Evolutionary conservation across 1,140 invertebrate species (phyloP), one percentile per base, ranked within the genome.

Genomic region (Drosophila lacteicornis): DNA sequence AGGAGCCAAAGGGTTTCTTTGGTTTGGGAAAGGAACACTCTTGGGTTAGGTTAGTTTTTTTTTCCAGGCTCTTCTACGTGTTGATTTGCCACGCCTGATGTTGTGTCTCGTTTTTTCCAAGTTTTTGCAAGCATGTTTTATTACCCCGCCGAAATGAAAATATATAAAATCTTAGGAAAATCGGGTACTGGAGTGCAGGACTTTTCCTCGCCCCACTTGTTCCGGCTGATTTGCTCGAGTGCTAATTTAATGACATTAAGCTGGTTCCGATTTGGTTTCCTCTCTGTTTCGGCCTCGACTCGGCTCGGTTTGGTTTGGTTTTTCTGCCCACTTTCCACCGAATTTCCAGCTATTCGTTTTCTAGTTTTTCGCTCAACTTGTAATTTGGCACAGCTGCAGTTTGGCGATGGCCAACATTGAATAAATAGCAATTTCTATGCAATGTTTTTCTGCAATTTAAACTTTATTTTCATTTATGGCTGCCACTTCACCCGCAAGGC

Each of bases 401-500:
- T 61, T 42, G 62, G 50, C 68, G 56, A 70, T 80, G 62, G 69
- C 71, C 65, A 62, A 66, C 75, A 81, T 84, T 86, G 76, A 83
- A 80, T 88, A 86, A 86, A 88, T 77, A 88, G 76, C 70, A 79
- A 86, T 82, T 82, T 82, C 66, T 74, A 82, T 79, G 75, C 80
- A 86, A 83, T 86, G 67, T 86, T 86, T 86, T 87, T 82, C 67
- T 86, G 69, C 78, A 87, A 86, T 86, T 86, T 88, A 68, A 88
- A 79, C 84, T 88, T 77, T 86, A 87, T 86, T 86, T 87, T 88
- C 83, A 86, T 88, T 80, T 80, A 80, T 83, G 62, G 58, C 47
- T 60, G 50, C 50, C 70, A 59, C 61, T 75, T 53, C 19, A 12
- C 68, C 43, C 30, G 33, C 25, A 59, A n/a, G 22, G 11, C 40